These are phyloP conservation scores for Scophthalmus maximus DNA, from an alignment of 2,113 vertebrate species.

Conservation along the genomic window DNA sequence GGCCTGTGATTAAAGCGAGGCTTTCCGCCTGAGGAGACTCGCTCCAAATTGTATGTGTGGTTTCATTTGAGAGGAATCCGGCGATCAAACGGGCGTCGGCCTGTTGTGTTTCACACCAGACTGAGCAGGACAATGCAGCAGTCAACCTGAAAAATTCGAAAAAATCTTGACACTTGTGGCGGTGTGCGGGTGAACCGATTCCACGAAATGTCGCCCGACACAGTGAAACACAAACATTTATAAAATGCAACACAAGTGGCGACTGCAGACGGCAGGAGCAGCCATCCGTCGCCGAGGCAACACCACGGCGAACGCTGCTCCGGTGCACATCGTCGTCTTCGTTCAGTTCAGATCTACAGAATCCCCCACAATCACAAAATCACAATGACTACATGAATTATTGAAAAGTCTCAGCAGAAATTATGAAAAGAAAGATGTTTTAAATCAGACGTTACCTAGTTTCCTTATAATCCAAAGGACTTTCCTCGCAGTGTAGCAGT, in stretches of 20 bases:
- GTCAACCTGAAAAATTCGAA: constrained; percentile 21
- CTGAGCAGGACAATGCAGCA: constrained; percentile 18
- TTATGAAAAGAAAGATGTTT: no score
- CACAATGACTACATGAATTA: no score
- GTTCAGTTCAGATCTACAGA: no score
- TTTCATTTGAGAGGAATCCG: constrained; percentile 20
- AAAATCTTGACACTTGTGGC: neutral
- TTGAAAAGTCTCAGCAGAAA: no score
- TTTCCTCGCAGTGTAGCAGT: no score
- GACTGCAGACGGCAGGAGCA: no score
- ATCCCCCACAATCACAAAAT: no score
- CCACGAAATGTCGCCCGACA: neutral
- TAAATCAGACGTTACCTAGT: no score
- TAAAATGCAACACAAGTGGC: neutral
- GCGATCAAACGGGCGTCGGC: constrained; percentile 27
- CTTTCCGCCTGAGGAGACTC: neutral
- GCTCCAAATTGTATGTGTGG: constrained; percentile 11
- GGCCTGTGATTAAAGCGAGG: constrained; percentile 15
- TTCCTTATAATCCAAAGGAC: no score
- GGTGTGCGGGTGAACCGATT: neutral
- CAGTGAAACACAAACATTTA: neutral
- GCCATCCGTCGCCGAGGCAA: no score
- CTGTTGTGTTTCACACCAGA: constrained; percentile 25
- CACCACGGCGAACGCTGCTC: no score
- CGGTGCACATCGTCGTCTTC: no score